Evolutionary conservation across 2,113 vertebrate species (phyloP), one percentile per base, ranked within the genome.

Genomic region (Pongo abelii): DNA sequence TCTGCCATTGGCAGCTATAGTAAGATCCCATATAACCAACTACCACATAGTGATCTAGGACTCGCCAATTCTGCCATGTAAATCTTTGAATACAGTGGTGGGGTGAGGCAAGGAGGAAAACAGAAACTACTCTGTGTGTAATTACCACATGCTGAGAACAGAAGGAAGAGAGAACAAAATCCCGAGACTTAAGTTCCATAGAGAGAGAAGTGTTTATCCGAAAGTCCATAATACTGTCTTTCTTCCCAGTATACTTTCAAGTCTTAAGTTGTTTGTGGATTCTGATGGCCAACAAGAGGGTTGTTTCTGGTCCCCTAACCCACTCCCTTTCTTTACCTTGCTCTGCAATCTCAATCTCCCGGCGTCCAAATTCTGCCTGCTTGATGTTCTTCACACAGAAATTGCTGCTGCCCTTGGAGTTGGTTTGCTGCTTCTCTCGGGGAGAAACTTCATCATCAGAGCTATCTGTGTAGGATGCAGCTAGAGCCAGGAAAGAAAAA

Each of bases 371-470:
- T 97, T 99, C 99, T 0, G 99, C 99, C 98, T 99, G 99, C 91
- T 99, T 99, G 98, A 99, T 99, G 98, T 99, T 99, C 99, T 99
- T 99, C 97, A 99, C 99, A 9, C 99, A 99, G 98, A 99, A 99
- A 94, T 99, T 99, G 96, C 98, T 99, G 99, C 99, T 99, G 98
- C 99, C 99, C 96, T 99, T 99, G 91, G 99, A 99, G 98, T 99
- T 99, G 97, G 99, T 99, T 98, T 99, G 99, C 8, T 99, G 99
- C 48, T 99, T 99, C 98, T 99, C 99, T 35, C 99, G 98, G 0
- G 99, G 99, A 32, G 99, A 99, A 48, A 99, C 99, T 97, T 99
- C 99, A 0, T 99, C 99, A 12, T 99, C 99, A n/a, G 99, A 99
- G 98, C 99, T 99, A 95, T 99, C 99, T 0, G 99, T 99, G 96